phyloP scores from a whole-genome alignment of 2,888 invertebrate species.

The Theodoxus fluviatilis region DNA sequence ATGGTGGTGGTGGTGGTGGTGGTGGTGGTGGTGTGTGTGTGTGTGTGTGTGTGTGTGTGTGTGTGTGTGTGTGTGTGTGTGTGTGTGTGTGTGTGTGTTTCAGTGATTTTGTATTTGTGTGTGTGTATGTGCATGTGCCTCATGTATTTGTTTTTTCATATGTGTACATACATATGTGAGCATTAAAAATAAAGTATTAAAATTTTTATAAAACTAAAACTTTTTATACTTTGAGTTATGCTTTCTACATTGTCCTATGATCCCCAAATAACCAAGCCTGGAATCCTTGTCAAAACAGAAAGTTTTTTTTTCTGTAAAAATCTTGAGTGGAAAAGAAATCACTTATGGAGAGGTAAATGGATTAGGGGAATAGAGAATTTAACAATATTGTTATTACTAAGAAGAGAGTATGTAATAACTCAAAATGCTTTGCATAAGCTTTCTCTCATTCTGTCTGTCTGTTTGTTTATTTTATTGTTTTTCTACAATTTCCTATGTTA shows the following conservation, averaged over 20 bases:
- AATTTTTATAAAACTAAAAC: background rate
- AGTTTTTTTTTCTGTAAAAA: background rate
- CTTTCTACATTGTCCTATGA: too few species aligned
- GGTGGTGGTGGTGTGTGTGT: background rate
- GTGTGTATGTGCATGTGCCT: conserved; percentile 7
- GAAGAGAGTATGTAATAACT: background rate
- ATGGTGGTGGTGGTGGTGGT: too few species aligned
- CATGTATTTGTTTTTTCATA: background rate
- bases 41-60: background rate
- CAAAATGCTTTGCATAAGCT: background rate
- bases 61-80: conserved; percentile 2
- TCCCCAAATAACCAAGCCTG: too few species aligned
- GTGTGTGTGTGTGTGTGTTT: background rate
- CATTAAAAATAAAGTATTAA: background rate
- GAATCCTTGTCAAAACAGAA: too few species aligned
- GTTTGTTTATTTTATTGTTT: too few species aligned
- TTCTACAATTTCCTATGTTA: too few species aligned
- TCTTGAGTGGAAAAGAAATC: background rate
- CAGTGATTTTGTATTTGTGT: background rate
- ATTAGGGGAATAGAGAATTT: too few species aligned
- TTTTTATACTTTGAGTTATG: background rate
- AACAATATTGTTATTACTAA: background rate
- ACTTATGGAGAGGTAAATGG: too few species aligned
- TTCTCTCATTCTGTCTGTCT: too few species aligned
- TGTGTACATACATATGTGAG: background rate